Evolutionary conservation across 2,888 invertebrate genomes (phyloP).

Genomic region (Volucella inanis): DNA sequence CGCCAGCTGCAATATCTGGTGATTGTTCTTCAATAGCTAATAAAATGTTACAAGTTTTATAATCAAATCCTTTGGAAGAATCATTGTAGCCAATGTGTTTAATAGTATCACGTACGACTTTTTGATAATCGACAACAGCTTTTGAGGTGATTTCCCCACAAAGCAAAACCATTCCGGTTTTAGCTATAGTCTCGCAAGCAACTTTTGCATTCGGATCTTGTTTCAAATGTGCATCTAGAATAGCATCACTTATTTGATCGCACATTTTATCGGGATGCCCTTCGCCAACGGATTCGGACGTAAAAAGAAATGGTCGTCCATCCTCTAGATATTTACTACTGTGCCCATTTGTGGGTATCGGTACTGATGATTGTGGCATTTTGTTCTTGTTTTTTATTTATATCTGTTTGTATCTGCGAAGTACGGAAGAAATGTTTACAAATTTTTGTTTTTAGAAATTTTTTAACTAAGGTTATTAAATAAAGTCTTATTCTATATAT

Average conservation of each 20-base stretch:
- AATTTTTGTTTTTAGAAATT: neutral
- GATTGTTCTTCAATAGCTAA: slow-evolving; percentile 99
- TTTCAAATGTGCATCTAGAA: slow-evolving; percentile 95
- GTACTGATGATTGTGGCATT: slow-evolving; percentile 81
- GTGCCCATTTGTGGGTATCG: slow-evolving; percentile 81
- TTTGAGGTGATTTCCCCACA: slow-evolving; percentile 99
- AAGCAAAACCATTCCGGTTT: slow-evolving; percentile 99
- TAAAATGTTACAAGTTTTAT: slow-evolving; percentile 99
- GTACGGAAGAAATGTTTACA: neutral
- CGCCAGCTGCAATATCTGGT: slow-evolving; percentile 97
- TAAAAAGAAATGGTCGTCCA: slow-evolving; percentile 96
- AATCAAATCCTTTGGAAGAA: slow-evolving; percentile 94
- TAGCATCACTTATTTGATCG: slow-evolving; percentile 98
- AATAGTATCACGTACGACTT: slow-evolving; percentile 97
- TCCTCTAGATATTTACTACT: slow-evolving; percentile 87
- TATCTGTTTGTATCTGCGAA: slow-evolving; percentile 17
- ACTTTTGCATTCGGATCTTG: slow-evolving; percentile 99
- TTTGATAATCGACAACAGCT: slow-evolving; percentile 98
- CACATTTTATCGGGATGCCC: slow-evolving; percentile 99
- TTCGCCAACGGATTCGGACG: slow-evolving; percentile 98
- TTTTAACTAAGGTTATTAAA: too few species aligned
- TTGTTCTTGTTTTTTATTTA: neutral
- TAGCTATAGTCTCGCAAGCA: slow-evolving; percentile 98
- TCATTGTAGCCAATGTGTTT: slow-evolving; percentile 99
- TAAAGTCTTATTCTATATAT: too few species aligned